phyloP scores from a whole-genome alignment of 2,888 invertebrate species.

The Thereva nobilitata region DNA sequence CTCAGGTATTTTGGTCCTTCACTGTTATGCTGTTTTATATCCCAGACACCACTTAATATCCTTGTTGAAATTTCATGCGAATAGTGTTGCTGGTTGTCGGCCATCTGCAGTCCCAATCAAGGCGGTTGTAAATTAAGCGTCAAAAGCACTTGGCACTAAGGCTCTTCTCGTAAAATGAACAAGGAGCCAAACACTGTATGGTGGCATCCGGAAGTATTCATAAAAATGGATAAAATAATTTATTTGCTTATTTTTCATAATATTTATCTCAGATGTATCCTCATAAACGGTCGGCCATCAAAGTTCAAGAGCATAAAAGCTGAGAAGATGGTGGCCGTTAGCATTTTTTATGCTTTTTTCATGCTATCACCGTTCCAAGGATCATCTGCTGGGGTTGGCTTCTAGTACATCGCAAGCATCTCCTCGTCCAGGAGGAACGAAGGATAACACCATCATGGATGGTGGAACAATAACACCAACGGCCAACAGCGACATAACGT shows the following conservation, averaged over 20 bases:
- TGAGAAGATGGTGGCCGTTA: slow-evolving; percentile 37
- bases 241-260: slow-evolving; percentile 43
- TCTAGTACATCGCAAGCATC: slow-evolving; percentile 5
- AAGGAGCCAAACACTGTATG: background rate
- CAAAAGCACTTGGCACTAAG: slow-evolving; percentile 13
- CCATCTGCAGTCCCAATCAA: slow-evolving; percentile 22
- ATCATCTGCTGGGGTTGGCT: slow-evolving; percentile 36
- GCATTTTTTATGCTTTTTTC: slow-evolving; percentile 40
- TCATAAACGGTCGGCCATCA: slow-evolving; percentile 39
- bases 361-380: slow-evolving; percentile 36
- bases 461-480: slow-evolving; percentile 30
- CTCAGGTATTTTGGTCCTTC: too few relatives aligned
- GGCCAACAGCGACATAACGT: slow-evolving; percentile 39
- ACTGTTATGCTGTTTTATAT: background rate
- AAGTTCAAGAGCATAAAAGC: slow-evolving; percentile 38
- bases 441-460: background rate
- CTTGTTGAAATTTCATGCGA: too few relatives aligned
- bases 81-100: background rate
- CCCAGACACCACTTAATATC: background rate
- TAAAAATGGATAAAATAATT: slow-evolving; percentile 41
- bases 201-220: slow-evolving; percentile 29
- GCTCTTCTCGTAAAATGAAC: slow-evolving; percentile 11
- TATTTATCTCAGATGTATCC: slow-evolving; percentile 41
- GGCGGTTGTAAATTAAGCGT: slow-evolving; percentile 9
- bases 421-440: too few relatives aligned